phyloP scores from a whole-genome alignment of 2,113 vertebrate species.

The Anarhynchus alexandrinus region DNA sequence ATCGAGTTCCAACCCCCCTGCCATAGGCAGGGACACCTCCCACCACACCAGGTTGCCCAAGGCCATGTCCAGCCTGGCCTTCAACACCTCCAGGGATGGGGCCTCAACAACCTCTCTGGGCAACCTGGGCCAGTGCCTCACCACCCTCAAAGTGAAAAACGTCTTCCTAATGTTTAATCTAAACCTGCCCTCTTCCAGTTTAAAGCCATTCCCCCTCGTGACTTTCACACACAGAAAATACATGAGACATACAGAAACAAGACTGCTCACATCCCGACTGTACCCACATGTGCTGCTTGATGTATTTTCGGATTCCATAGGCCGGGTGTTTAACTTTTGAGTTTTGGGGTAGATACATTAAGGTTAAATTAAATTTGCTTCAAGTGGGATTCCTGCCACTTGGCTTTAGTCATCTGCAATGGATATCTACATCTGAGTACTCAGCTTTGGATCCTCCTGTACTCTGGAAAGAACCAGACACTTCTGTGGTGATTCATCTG shows the following conservation, averaged over 20 bases:
- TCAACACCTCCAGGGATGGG: too few relatives aligned
- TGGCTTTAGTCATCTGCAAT: not conserved
- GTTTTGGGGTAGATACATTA: not conserved
- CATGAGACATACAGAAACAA: not conserved
- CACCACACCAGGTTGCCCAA: too few relatives aligned
- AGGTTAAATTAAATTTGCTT: not conserved
- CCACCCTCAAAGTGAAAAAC: too few relatives aligned
- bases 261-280: not conserved
- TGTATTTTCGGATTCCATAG: not conserved
- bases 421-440: not conserved
- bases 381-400: not conserved
- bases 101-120: too few relatives aligned
- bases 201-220: too few relatives aligned
- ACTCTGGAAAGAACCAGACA: not conserved
- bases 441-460: not conserved
- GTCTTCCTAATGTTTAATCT: too few relatives aligned
- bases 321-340: not conserved
- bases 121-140: too few relatives aligned
- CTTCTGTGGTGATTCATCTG: not conserved
- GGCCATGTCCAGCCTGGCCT: too few relatives aligned
- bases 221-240: not conserved
- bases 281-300: not conserved
- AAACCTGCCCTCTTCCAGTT: too few relatives aligned
- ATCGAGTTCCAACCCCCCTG: too few relatives aligned
- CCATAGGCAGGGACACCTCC: too few relatives aligned